Evolutionary conservation across 2,888 invertebrate species (phyloP).

Genomic region (Drosophila fungiperda): DNA sequence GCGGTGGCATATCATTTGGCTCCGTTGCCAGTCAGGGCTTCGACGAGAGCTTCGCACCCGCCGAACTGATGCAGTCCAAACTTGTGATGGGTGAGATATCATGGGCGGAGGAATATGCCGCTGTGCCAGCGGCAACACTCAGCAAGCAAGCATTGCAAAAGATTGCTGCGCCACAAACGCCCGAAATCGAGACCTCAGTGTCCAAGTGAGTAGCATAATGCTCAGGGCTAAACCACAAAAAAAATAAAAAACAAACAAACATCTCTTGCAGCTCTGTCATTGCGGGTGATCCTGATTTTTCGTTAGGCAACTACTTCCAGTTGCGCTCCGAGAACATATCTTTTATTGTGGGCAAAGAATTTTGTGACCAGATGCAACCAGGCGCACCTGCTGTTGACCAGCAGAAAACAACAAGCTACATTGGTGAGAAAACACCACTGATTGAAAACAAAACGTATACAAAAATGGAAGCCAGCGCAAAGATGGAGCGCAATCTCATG

Average conservation of each 20-base stretch:
- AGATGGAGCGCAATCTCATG: conserved; percentile 52
- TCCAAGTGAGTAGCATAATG: conserved; percentile 62
- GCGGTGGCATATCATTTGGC: conserved; percentile 65
- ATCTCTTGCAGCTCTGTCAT: conserved; percentile 69
- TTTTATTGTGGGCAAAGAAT: conserved; percentile 69
- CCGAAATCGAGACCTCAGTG: conserved; percentile 61
- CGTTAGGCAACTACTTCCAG: conserved; percentile 82
- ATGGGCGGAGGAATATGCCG: conserved; percentile 83
- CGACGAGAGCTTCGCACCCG: conserved; percentile 79
- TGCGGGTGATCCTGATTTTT: conserved; percentile 79
- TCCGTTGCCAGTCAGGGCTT: conserved; percentile 37
- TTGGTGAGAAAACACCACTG: conserved; percentile 67
- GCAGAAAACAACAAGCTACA: conserved; percentile 16
- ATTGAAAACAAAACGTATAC: conserved; percentile 81
- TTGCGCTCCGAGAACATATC: conserved; percentile 82
- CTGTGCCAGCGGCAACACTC: conserved; percentile 79
- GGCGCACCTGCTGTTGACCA: conserved; percentile 64
- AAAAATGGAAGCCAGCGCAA: conserved; percentile 68
- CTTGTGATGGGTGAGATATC: conserved; percentile 81
- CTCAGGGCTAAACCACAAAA: too few relatives aligned
- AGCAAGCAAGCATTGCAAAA: conserved; percentile 76
- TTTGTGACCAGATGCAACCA: conserved; percentile 64
- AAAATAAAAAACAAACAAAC: background rate
- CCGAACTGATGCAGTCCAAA: conserved; percentile 83
- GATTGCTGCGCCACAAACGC: conserved; percentile 26